Evolutionary conservation across 2,113 vertebrate species (phyloP).

Genomic region (Suricata suricatta): DNA sequence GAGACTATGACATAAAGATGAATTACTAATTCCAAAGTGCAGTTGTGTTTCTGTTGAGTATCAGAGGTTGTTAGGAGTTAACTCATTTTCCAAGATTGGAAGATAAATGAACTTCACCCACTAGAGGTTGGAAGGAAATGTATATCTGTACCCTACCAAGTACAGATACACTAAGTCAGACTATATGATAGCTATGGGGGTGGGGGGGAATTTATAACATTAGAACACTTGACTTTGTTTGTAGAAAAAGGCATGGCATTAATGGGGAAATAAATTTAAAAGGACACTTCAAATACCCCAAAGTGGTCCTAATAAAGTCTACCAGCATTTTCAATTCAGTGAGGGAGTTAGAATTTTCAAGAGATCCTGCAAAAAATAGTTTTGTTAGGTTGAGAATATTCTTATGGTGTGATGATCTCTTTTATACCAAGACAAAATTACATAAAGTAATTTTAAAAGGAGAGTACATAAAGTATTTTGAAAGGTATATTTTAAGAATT

Average conservation of each 20-base stretch:
- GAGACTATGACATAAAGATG: background rate
- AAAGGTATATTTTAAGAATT: constrained; percentile 3
- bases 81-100: constrained; percentile 63
- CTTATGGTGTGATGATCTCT: background rate
- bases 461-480: background rate
- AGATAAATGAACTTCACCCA: constrained; percentile 69
- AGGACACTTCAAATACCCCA: background rate
- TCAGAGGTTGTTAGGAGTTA: constrained; percentile 64
- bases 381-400: background rate
- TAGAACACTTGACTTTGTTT: background rate
- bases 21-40: constrained; percentile 67
- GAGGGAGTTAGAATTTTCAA: background rate
- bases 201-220: background rate
- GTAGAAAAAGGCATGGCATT: background rate
- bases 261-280: background rate
- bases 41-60: constrained; percentile 44
- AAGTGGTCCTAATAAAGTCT: constrained; percentile 4
- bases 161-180: background rate
- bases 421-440: constrained; percentile 16
- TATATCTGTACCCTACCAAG: background rate
- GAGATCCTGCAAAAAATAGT: background rate
- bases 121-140: constrained; percentile 50
- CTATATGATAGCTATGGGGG: background rate
- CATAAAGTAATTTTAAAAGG: background rate
- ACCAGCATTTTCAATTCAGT: background rate